Conservation (phyloP, 92 coral and sea anemone species). For the Siderastrea radians region DNA sequence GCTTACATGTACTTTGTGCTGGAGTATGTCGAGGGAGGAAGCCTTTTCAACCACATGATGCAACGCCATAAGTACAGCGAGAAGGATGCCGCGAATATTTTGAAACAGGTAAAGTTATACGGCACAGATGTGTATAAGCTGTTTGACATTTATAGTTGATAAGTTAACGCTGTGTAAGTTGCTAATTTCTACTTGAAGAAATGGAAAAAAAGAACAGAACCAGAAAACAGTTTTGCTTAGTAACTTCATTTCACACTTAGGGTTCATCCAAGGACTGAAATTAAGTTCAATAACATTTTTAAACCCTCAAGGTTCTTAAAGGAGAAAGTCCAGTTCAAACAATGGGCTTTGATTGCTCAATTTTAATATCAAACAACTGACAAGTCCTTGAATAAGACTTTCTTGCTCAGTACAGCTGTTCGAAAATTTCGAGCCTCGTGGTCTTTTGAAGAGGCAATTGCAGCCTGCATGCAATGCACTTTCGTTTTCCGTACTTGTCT, state of each 20-base stretch:
- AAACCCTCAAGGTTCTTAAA: neutral
- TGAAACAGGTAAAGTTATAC: slow-evolving; percentile 70
- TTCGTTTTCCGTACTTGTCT: neutral
- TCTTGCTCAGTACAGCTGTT: neutral
- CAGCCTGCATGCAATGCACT: neutral
- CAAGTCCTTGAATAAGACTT: neutral
- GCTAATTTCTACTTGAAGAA: neutral
- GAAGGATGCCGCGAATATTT: slow-evolving; percentile 71
- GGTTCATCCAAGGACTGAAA: neutral
- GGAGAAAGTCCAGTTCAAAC: too few relatives aligned
- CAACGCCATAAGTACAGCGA: slow-evolving; percentile 71
- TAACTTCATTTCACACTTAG: neutral
- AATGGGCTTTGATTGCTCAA: too few relatives aligned
- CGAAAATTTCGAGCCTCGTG: too few relatives aligned
- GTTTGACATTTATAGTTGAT: neutral
- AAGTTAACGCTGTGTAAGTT: neutral
- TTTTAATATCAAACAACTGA: neutral
- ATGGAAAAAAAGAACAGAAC: too few relatives aligned
- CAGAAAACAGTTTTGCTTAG: too few relatives aligned
- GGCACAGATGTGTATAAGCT: too few relatives aligned
- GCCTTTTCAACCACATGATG: slow-evolving; percentile 79
- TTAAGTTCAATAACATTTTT: neutral
- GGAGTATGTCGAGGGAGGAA: slow-evolving; percentile 78
- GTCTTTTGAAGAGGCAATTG: neutral
- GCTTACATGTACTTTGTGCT: slow-evolving; percentile 77